Evolutionary conservation across 2,113 vertebrate species (phyloP).

Genomic region (Setophaga kirtlandii): DNA sequence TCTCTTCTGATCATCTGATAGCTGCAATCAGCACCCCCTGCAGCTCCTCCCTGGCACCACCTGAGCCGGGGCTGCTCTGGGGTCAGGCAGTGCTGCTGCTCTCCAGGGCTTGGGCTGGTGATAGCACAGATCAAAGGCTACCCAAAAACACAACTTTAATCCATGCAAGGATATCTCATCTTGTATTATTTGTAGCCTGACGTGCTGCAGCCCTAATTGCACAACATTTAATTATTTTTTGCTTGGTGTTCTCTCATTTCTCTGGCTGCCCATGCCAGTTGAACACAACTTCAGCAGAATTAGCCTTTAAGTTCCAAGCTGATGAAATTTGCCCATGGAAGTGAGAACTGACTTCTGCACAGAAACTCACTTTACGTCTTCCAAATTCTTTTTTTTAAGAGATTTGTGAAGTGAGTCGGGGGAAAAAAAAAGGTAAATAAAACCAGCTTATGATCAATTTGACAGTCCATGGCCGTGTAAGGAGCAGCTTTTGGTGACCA

Average conservation of each 20-base stretch:
- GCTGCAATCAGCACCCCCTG: conserved; percentile 37
- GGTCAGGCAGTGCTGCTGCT: not conserved
- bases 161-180: not conserved
- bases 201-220: conserved; percentile 1
- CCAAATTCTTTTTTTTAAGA: conserved; percentile 32
- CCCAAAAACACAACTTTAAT: not conserved
- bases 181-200: conserved; percentile 7
- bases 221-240: conserved; percentile 49
- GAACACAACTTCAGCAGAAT: conserved; percentile 58
- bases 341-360: not conserved
- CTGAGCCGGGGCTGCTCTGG: not conserved
- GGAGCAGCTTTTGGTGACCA: not conserved
- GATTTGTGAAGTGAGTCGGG: not conserved
- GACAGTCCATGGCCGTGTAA: not conserved
- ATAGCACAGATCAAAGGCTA: not conserved
- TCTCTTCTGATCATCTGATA: not conserved
- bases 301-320: conserved; percentile 46
- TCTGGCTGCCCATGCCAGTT: conserved; percentile 56
- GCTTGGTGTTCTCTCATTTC: conserved; percentile 36
- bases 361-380: not conserved
- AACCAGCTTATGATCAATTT: not conserved
- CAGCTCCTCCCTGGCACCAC: not conserved
- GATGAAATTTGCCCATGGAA: conserved; percentile 20
- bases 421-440: not conserved
- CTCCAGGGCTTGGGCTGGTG: not conserved